A percentile compares a stretch with the other conserved stretches of the same genome.
Evolutionary conservation across 1,140 invertebrate genomes (phyloP).

Genomic region (Sitophilus oryzae): DNA sequence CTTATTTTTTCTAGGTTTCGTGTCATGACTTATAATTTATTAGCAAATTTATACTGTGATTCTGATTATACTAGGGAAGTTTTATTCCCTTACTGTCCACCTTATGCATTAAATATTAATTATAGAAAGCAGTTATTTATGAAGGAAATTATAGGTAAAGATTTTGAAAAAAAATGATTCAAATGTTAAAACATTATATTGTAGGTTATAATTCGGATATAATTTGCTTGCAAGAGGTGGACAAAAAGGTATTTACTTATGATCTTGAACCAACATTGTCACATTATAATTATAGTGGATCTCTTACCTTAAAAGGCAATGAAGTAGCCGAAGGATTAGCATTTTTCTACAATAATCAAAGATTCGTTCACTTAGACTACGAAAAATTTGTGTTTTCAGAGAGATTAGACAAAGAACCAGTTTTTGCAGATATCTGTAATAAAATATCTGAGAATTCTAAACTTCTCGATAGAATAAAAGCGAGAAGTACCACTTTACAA

Average conservation of each 20-base stretch:
- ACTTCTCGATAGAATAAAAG: constrained; percentile 56
- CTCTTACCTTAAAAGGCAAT: constrained; percentile 66
- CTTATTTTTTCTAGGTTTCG: constrained; percentile 59
- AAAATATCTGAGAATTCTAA: constrained; percentile 56
- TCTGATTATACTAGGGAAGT: constrained; percentile 66
- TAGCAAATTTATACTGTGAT: constrained; percentile 85
- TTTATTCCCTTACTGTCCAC: constrained; percentile 78
- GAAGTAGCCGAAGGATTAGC: constrained; percentile 72
- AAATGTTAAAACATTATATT: constrained; percentile 27
- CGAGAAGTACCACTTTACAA: constrained; percentile 59
- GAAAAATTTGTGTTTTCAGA: constrained; percentile 45
- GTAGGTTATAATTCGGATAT: constrained; percentile 82
- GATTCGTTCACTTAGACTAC: constrained; percentile 51
- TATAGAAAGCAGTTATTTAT: constrained; percentile 82
- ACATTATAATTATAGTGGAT: constrained; percentile 51
- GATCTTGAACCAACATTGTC: constrained; percentile 62
- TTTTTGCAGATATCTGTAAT: constrained; percentile 58
- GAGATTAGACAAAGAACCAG: constrained; percentile 47
- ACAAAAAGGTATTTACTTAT: constrained; percentile 67
- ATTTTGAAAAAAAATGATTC: neutral
- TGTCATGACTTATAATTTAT: constrained; percentile 80
- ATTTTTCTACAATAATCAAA: constrained; percentile 63
- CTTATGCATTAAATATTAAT: constrained; percentile 72
- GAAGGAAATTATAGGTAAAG: constrained; percentile 73
- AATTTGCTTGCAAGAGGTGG: constrained; percentile 90